Evolutionary conservation across 2,888 invertebrate species (phyloP).

Genomic region (Lasioglossum calceatum): DNA sequence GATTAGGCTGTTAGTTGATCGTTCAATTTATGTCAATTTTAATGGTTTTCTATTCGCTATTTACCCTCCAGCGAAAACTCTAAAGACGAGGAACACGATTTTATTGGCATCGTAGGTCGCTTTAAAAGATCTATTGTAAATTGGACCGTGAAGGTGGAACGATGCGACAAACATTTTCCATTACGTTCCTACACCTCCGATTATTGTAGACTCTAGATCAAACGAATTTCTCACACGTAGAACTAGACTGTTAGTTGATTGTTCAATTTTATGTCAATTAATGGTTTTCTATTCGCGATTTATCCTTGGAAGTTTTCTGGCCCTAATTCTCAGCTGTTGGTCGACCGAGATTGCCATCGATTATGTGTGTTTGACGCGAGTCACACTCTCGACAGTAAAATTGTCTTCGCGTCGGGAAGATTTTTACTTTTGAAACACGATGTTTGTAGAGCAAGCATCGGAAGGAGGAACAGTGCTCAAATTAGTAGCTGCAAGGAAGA

Average conservation of each 20-base stretch:
- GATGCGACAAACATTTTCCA: slow-evolving; percentile 11
- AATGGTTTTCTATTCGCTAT: neutral
- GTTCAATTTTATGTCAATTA: neutral
- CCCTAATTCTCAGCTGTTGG: neutral
- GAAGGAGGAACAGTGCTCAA: neutral
- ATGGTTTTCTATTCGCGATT: slow-evolving; percentile 1
- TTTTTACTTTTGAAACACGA: no score
- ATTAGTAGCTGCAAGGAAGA: neutral
- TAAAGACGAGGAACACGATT: neutral
- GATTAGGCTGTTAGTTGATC: slow-evolving; percentile 7
- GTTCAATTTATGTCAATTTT: neutral
- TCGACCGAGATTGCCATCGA: neutral
- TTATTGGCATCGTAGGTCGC: neutral
- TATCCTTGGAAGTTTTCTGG: neutral
- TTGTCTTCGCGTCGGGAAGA: neutral
- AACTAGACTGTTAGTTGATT: slow-evolving; percentile 9
- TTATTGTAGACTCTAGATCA: slow-evolving; percentile 12
- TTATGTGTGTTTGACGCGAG: neutral
- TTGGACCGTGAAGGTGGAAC: slow-evolving; percentile 8
- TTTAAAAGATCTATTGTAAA: neutral
- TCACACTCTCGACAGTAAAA: neutral
- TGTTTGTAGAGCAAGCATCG: neutral
- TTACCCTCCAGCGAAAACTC: neutral
- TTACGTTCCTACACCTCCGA: neutral
- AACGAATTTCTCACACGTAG: neutral